These are phyloP conservation scores for Halcyon leucocephala DNA, from an alignment of 2,797 vertebrate genomes.

Conservation along the genomic window DNA sequence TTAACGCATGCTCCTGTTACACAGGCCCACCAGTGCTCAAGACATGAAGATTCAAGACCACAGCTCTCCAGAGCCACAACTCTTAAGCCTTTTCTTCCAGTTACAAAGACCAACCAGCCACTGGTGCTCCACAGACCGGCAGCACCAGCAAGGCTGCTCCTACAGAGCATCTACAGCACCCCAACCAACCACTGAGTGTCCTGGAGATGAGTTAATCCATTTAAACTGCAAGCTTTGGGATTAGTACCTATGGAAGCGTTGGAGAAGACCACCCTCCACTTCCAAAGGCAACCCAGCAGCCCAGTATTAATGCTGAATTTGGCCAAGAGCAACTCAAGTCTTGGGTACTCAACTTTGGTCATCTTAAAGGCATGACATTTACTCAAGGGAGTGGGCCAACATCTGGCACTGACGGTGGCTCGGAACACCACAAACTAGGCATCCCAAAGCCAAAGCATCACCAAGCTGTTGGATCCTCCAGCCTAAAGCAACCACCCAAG, in stretches of 20 bases:
- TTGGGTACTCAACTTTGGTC: not conserved
- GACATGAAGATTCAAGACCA: not conserved
- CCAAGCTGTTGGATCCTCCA: not conserved
- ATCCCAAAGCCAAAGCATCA: not conserved
- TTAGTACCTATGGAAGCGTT: not conserved
- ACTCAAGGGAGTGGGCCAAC: accelerated
- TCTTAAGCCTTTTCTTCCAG: not conserved
- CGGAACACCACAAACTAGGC: accelerated
- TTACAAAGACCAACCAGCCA: not conserved
- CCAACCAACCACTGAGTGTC: accelerated
- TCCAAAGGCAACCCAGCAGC: not conserved
- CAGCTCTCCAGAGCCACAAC: not conserved
- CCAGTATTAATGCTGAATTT: not conserved
- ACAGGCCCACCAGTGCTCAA: accelerated
- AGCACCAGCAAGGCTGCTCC: not conserved
- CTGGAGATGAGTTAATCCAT: not conserved
- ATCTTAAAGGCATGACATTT: not conserved
- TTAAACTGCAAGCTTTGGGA: not conserved
- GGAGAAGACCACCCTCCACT: not conserved
- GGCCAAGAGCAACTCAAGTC: not conserved
- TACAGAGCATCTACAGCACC: not conserved
- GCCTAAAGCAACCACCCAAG: no score
- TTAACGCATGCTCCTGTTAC: not conserved
- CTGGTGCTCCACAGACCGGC: not conserved
- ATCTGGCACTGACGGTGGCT: not conserved